Evolutionary conservation across 2,888 invertebrate species (phyloP), one percentile per base, ranked within the genome.

Genomic region (Leptinotarsa tumamoca): DNA sequence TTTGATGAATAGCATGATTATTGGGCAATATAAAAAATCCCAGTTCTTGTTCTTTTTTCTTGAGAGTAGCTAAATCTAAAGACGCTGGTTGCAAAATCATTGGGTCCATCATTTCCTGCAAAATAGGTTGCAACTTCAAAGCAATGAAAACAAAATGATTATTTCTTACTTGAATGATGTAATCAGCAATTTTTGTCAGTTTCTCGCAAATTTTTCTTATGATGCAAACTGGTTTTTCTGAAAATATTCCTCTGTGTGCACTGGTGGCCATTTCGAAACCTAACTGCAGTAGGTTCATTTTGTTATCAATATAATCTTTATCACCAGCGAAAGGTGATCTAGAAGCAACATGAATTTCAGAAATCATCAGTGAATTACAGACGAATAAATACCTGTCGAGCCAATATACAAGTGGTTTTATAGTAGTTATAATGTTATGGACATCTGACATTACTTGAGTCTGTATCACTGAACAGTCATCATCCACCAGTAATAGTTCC

Each of bases 361-460:
- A 18, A 66, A 21, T n/a, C 13, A 50, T 15, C 67, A 49, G 1
- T 49, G n/a, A 49, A 18, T 67, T 67, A 33, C 2, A n/a, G 10
- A 67, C 23, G 61, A 43, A 43, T 50, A 66, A 73, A 82, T 87
- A 93, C 93, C 95, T 92, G 88, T 98, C 97, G 21, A 98, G 90
- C 97, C 98, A 98, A 85, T 94, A 94, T 27, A 96, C 95, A 72
- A 98, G 90, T 75, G 95, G 94, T 88, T 97, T 98, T 58, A 97
- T 94, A 66, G 94, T 94, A 68, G 92, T 93, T 84, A 97, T 93
- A 71, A 96, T 93, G 82, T 94, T 93, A 67, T 96, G 95, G 71
- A 98, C 96, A 87, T 96, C 95, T 51, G 95, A 94, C 84, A 98
- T 90, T 72, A 94, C 94, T 89, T 93, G 93, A 15, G 95, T 96